These are phyloP conservation scores for Eristalinus sepulchralis DNA, from an alignment of 2,888 invertebrate species.

Conservation along the genomic window DNA sequence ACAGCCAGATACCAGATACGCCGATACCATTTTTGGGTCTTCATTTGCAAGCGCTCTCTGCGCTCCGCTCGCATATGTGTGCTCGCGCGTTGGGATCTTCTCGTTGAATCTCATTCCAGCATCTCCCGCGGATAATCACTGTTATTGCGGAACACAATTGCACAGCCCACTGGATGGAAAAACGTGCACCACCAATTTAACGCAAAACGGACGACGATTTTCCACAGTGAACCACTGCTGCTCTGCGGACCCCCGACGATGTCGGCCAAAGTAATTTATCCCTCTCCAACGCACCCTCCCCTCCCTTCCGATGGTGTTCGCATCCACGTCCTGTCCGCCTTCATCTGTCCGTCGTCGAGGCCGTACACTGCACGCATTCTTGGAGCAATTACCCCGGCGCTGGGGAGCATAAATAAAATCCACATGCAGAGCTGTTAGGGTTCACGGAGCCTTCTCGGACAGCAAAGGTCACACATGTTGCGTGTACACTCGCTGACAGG, in stretches of 20 bases:
- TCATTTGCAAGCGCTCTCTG: conserved; percentile 42
- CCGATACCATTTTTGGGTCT: conserved; percentile 45
- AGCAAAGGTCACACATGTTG: conserved; percentile 62
- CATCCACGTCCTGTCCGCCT: not conserved
- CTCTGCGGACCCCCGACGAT: conserved; percentile 50
- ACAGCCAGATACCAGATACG: conserved; percentile 39
- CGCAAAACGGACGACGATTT: conserved; percentile 58
- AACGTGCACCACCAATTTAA: conserved; percentile 69
- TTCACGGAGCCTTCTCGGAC: conserved; percentile 28
- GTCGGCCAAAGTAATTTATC: conserved; percentile 63
- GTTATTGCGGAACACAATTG: conserved; percentile 68
- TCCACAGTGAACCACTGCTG: not conserved
- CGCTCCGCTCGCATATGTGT: not conserved
- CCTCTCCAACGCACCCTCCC: not conserved
- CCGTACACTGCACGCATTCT: conserved; percentile 40
- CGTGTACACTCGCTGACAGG: conserved; percentile 51
- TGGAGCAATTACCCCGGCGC: conserved; percentile 39
- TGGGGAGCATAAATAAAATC: conserved; percentile 12
- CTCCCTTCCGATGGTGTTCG: not conserved
- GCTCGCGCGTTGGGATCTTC: conserved; percentile 7
- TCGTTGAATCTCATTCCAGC: conserved; percentile 53
- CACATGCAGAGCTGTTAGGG: conserved; percentile 10
- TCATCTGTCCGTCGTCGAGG: not conserved
- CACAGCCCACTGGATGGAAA: conserved; percentile 64
- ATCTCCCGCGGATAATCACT: conserved; percentile 61